Percentiles rank a stretch among this genome's conserved stretches.
phyloP scores from a whole-genome alignment of 2,888 invertebrate genomes.

The Latrodectus elegans region DNA sequence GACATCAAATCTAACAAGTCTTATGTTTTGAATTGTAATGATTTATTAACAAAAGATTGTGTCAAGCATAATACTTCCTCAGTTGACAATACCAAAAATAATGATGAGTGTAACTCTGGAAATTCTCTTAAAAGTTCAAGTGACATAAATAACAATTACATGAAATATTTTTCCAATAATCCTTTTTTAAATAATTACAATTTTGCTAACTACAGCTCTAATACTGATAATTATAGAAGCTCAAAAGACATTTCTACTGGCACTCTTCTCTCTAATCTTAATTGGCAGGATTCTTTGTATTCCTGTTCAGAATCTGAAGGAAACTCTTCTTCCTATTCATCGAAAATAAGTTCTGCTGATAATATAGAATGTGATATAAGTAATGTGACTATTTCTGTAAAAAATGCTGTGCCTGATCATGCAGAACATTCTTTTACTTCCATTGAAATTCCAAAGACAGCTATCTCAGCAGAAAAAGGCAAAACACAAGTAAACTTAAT shows the following conservation, averaged over 20 bases:
- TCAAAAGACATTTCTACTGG: too few species aligned
- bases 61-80: too few species aligned
- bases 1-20: slow-evolving; percentile 20
- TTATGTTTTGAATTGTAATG: neutral
- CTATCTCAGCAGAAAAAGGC: too few species aligned
- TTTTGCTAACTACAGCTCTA: neutral
- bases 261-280: too few species aligned
- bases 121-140: too few species aligned
- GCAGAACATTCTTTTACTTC: too few species aligned
- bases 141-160: too few species aligned
- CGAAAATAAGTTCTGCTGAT: neutral
- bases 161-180: neutral
- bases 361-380: neutral
- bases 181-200: neutral
- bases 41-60: neutral
- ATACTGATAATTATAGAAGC: too few species aligned
- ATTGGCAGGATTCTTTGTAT: neutral
- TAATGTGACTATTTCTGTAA: neutral
- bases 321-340: neutral
- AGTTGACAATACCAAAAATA: too few species aligned
- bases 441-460: too few species aligned
- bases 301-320: neutral
- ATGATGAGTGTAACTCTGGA: too few species aligned
- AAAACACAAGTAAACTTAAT: too few species aligned
- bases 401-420: neutral